phyloP scores from a whole-genome alignment of 1,140 invertebrate species.

The Solenopsis fugax region DNA sequence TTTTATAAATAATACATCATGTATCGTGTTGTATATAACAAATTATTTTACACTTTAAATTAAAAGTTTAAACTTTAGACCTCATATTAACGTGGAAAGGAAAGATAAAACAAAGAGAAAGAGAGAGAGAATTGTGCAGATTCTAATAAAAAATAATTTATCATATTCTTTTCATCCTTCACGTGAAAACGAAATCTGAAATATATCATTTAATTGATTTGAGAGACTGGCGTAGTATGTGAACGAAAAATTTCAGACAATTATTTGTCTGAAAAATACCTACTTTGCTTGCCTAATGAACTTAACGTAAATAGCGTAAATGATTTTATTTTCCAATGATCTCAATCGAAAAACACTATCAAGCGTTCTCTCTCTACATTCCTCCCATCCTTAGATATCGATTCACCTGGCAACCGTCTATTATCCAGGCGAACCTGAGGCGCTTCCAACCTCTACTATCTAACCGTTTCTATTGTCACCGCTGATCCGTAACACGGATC shows the following conservation, averaged over 20 bases:
- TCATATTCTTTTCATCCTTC: not conserved
- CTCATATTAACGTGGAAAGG: not conserved
- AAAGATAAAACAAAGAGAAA: not conserved
- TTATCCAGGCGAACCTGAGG: constrained; percentile 33
- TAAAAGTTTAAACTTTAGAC: not conserved
- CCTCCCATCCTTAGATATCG: not conserved
- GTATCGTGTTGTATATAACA: not conserved
- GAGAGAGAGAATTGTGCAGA: not conserved
- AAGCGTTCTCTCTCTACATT: not conserved
- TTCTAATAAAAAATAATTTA: constrained; percentile 9
- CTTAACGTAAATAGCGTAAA: not conserved
- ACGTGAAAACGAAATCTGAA: not conserved
- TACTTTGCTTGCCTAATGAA: not conserved
- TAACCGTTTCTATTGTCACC: constrained; percentile 54
- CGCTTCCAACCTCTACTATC: constrained; percentile 8
- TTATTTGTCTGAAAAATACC: not conserved
- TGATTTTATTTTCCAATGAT: constrained; percentile 16
- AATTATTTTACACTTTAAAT: not conserved
- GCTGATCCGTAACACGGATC: constrained; percentile 55
- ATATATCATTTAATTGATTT: constrained; percentile 3
- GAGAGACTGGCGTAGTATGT: not conserved
- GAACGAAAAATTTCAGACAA: too few relatives aligned
- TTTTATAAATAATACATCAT: not conserved
- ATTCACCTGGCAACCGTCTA: constrained; percentile 2
- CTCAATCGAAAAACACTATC: not conserved